Evolutionary conservation across 2,797 vertebrate species (phyloP).

Genomic region (Chelmon rostratus): DNA sequence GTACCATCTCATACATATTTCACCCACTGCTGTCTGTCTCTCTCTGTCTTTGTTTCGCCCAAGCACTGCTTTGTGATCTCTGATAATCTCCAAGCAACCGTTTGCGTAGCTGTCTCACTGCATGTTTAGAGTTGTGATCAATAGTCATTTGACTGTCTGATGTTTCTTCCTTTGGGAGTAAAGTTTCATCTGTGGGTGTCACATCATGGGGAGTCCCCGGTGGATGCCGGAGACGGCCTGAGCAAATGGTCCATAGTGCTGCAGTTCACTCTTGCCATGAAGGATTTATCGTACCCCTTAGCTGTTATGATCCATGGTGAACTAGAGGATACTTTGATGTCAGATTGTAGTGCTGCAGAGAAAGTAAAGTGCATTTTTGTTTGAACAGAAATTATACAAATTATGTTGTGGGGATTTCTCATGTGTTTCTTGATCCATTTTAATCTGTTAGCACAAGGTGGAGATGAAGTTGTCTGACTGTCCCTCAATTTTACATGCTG

Average conservation of each 20-base stretch:
- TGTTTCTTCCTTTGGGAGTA: slow-evolving; percentile 23
- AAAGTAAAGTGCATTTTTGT: not conserved
- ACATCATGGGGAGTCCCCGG: slow-evolving; percentile 12
- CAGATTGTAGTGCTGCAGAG: not conserved
- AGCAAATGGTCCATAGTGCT: not conserved
- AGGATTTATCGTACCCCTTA: not conserved
- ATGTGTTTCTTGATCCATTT: not conserved
- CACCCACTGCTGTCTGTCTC: slow-evolving; percentile 11
- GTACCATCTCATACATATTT: slow-evolving; percentile 50
- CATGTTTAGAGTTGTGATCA: slow-evolving; percentile 21
- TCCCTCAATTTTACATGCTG: too few relatives aligned
- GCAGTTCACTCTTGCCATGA: not conserved
- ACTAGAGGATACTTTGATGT: not conserved
- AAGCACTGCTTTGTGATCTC: not conserved
- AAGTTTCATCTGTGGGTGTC: slow-evolving; percentile 10
- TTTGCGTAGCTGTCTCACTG: not conserved
- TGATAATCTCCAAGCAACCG: slow-evolving; percentile 15
- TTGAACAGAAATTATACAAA: not conserved
- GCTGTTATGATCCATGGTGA: not conserved
- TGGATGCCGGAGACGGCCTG: not conserved
- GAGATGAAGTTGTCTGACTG: not conserved
- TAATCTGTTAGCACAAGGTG: not conserved
- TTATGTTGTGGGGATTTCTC: not conserved
- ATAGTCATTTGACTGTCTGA: slow-evolving; percentile 20
- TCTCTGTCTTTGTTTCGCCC: not conserved